phyloP scores from a whole-genome alignment of 2,797 vertebrate species.

The Ctenochaetus hawaiiensis region DNA sequence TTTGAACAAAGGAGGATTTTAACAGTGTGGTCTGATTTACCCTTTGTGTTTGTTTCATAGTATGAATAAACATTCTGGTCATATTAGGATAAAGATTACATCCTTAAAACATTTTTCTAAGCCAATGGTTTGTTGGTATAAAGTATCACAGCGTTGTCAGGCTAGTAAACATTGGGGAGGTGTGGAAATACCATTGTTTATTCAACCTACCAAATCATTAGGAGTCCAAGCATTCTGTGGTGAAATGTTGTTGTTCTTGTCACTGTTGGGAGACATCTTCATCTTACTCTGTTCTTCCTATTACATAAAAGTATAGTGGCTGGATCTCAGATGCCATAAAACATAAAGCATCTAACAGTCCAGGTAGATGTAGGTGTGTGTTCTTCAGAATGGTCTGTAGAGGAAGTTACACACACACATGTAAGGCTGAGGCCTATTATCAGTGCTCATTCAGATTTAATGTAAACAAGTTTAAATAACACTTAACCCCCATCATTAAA shows the following conservation, averaged over 20 bases:
- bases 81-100: conserved; percentile 15
- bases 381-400: too few relatives aligned
- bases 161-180: conserved; percentile 16
- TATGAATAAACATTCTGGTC: conserved; percentile 9
- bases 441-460: not conserved
- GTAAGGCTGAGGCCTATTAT: not conserved
- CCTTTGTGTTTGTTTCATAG: not conserved
- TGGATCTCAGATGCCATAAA: not conserved
- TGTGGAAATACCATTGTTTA: conserved; percentile 18
- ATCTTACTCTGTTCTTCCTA: not conserved
- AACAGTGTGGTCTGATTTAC: not conserved
- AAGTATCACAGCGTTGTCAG: conserved; percentile 13
- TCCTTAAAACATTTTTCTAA: conserved; percentile 11
- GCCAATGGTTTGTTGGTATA: conserved; percentile 32
- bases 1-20: conserved; percentile 1
- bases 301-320: too few relatives aligned
- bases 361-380: not conserved
- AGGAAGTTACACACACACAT: not conserved
- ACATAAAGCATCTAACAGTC: not conserved
- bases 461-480: not conserved
- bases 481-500: not conserved
- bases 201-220: conserved; percentile 1
- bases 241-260: not conserved
- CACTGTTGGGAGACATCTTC: not conserved
- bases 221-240: not conserved